Conservation (phyloP, 2,113 vertebrate species). For the Stigmatopora nigra region DNA sequence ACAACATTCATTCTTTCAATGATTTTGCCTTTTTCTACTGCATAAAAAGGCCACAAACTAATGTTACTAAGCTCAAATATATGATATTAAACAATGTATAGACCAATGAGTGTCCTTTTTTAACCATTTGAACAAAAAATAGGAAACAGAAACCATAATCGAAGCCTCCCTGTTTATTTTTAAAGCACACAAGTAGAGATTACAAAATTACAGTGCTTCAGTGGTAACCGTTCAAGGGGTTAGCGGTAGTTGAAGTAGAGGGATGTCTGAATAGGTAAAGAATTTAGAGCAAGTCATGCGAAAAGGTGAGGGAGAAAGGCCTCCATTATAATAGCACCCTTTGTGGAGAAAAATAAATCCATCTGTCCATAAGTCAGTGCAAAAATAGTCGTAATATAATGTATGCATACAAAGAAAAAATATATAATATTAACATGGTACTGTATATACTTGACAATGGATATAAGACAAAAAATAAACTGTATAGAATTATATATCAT, state of each 20-base stretch:
- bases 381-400: constrained; percentile 70
- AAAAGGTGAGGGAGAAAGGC: constrained; percentile 80
- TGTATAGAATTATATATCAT: constrained; percentile 43
- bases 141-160: constrained; percentile 42
- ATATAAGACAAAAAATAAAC: constrained; percentile 52
- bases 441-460: constrained; percentile 55
- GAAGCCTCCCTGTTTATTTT: constrained; percentile 70
- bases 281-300: constrained; percentile 77
- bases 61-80: neutral
- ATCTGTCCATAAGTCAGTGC: constrained; percentile 70
- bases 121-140: neutral
- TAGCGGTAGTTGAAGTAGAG: constrained; percentile 48
- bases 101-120: neutral
- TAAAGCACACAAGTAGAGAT: constrained; percentile 69
- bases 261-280: constrained; percentile 62
- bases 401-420: constrained; percentile 73
- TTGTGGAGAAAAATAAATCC: constrained; percentile 75
- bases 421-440: constrained; percentile 61
- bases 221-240: constrained; percentile 59
- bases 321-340: constrained; percentile 75
- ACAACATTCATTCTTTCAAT: too few species aligned
- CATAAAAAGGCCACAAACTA: neutral
- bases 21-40: neutral
- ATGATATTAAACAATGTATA: neutral
- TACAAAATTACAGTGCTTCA: constrained; percentile 75